Evolutionary conservation across 2,797 vertebrate genomes (phyloP), one percentile per base, ranked within the genome.

Genomic region (Fistularia tabacaria): DNA sequence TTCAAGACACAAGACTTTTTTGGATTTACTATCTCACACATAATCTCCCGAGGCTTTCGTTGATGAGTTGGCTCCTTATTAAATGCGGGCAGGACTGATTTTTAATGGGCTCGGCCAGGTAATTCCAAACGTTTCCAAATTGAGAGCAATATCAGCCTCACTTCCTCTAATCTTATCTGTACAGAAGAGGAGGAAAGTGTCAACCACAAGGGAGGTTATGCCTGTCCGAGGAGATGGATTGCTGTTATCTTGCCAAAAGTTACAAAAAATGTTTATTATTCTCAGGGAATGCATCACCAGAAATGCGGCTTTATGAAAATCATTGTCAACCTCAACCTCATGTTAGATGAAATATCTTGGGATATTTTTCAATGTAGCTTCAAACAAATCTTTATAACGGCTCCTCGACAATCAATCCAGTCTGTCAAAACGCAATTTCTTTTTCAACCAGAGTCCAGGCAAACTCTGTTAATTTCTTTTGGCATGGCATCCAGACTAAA

Each of bases 161-260:
- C 57, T 76, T 66, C 77, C 56, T 64, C 14, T 49, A 36, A 57
- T 77, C 57, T 57, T 51, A 46, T 52, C 10, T 52, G 9, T 9
- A 7, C 48, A 66, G 43, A 38, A 74, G 25, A 71, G 10, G 36
- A 67, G 68, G 58, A 75, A 70, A 71, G 46, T 47, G 43, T 60
- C 1, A 12, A 66, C 71, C 46, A 53, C 14, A 54, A 40, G 36
- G 46, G 41, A 70, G 67, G 71, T 70, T 73, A 68, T 49, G 67
- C 36, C 57, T 41, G 10, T 61, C 40, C 44, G 7, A 67, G 61
- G 60, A 77, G 79, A 81, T 60, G 57, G 73, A 78, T 59, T 50
- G 10, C 40, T 76, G 73, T 82, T 82, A 82, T 81, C 73, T 65
- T 59, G 54, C 38, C 64, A 51, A 71, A 46, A 82, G 61, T 81